phyloP scores from a whole-genome alignment of 2,888 invertebrate species.

The Apotomis betuletana region DNA sequence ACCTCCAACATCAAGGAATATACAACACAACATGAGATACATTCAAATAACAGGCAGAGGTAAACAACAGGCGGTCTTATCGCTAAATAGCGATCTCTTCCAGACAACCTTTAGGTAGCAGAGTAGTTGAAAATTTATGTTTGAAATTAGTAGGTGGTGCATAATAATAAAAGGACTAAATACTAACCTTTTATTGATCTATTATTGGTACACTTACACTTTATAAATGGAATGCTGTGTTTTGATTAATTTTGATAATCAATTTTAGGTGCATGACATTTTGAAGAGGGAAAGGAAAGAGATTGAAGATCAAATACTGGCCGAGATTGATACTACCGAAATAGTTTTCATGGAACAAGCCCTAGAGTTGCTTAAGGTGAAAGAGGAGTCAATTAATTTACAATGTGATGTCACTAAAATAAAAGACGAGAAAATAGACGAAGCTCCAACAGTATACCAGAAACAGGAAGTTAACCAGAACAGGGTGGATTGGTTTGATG shows the following conservation, averaged over 20 bases:
- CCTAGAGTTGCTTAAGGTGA: slow-evolving; percentile 83
- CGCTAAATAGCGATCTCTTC: too few species aligned
- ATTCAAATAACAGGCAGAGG: too few species aligned
- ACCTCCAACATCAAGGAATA: too few species aligned
- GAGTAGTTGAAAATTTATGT: too few species aligned
- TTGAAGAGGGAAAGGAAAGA: slow-evolving; percentile 89
- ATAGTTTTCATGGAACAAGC: slow-evolving; percentile 94
- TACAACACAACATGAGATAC: too few species aligned
- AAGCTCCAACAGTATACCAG: slow-evolving; percentile 61
- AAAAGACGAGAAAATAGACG: slow-evolving; percentile 49
- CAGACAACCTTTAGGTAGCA: too few species aligned
- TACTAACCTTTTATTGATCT: too few species aligned
- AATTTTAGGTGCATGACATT: slow-evolving; percentile 85
- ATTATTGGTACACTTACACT: too few species aligned
- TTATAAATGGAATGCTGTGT: too few species aligned
- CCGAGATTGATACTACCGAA: slow-evolving; percentile 91
- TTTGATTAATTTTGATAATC: slow-evolving; percentile 4
- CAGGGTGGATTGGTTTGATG: slow-evolving; percentile 76
- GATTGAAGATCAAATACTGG: slow-evolving; percentile 85
- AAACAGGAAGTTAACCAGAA: slow-evolving; percentile 64
- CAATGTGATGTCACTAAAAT: slow-evolving; percentile 46
- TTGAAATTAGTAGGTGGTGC: too few species aligned
- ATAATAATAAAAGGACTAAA: too few species aligned
- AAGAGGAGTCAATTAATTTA: slow-evolving; percentile 45
- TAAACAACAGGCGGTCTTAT: too few species aligned